These are phyloP conservation scores for Dusona sp. DNA, from an alignment of 2,888 invertebrate species.

Conservation along the genomic window DNA sequence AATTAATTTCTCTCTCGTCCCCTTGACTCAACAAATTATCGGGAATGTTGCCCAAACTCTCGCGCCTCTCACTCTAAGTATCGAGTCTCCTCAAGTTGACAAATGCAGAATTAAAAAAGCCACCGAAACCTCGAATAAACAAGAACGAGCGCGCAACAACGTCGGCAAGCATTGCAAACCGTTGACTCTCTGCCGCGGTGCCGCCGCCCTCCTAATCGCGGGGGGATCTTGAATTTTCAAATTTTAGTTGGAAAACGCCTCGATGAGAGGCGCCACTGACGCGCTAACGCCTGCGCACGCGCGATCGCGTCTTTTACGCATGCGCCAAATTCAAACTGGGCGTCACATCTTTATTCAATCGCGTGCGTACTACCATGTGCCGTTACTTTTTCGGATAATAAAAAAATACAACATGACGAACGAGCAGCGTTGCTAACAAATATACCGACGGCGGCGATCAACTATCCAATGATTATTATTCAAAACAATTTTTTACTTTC, in stretches of 20 bases:
- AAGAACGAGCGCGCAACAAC: conserved; percentile 54
- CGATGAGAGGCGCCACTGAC: conserved; percentile 43
- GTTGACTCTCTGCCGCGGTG: conserved; percentile 68
- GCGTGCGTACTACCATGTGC: neutral
- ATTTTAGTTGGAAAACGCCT: conserved; percentile 55
- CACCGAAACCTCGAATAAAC: conserved; percentile 50
- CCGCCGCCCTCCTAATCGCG: neutral
- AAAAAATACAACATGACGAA: neutral
- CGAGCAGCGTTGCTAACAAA: neutral
- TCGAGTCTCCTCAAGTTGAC: neutral
- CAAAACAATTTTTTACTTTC: neutral
- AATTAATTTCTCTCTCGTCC: neutral
- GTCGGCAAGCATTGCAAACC: conserved; percentile 69
- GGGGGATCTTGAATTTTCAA: conserved; percentile 60
- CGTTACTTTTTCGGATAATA: too few relatives aligned
- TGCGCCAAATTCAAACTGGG: neutral
- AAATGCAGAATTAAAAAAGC: conserved; percentile 18
- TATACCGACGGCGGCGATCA: too few relatives aligned
- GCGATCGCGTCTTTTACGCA: neutral
- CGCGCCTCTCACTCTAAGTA: neutral
- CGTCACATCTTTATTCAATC: neutral
- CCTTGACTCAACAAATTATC: conserved; percentile 29
- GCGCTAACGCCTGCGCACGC: neutral
- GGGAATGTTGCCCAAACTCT: neutral
- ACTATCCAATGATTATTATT: neutral